These are phyloP conservation scores for Mamestra configurata DNA, from an alignment of 1,140 invertebrate species.

Conservation along the genomic window DNA sequence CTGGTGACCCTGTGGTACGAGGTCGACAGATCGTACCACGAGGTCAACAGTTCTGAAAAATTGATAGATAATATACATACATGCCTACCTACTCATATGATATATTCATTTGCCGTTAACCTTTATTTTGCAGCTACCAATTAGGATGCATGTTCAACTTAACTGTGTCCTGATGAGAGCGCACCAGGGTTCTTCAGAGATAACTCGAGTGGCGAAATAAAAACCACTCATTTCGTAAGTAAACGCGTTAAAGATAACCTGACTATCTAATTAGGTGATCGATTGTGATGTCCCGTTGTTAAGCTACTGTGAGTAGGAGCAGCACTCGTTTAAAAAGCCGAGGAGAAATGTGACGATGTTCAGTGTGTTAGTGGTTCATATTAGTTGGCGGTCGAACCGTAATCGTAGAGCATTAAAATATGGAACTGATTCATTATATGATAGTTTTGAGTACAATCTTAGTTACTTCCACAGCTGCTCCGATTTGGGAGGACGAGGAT, in stretches of 20 bases:
- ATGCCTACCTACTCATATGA: no score
- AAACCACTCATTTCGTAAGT: conserved; percentile 66
- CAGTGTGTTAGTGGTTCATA: conserved; percentile 32
- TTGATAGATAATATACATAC: no score
- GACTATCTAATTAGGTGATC: conserved; percentile 80
- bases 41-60: no score
- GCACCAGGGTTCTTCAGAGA: conserved; percentile 60
- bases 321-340: conserved; percentile 56
- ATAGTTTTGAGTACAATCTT: conserved; percentile 15
- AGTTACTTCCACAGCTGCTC: conserved; percentile 18
- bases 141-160: background rate
- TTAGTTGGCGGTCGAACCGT: conserved; percentile 4
- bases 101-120: background rate
- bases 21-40: no score
- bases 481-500: conserved; percentile 1
- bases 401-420: background rate
- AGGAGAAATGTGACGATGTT: conserved; percentile 33
- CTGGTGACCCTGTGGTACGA: no score
- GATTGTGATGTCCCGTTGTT: conserved; percentile 65
- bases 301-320: conserved; percentile 43
- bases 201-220: conserved; percentile 66
- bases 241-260: conserved; percentile 59
- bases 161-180: conserved; percentile 56
- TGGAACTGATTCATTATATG: conserved; percentile 20
- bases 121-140: background rate